phyloP scores from a whole-genome alignment of 2,113 vertebrate species.

The Dasyurus viverrinus region DNA sequence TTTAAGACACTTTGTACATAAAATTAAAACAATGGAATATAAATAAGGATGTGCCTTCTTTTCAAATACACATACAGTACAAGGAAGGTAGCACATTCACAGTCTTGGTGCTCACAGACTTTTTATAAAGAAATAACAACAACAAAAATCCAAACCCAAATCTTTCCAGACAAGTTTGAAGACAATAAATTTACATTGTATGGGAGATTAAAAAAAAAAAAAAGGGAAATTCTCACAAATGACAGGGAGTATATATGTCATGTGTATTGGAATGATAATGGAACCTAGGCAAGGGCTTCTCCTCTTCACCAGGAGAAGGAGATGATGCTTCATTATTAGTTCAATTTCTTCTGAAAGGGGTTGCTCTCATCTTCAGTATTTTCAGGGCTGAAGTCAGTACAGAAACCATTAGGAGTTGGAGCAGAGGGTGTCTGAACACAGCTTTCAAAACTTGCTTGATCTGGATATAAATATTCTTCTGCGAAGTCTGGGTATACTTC shows the following conservation, averaged over 20 bases:
- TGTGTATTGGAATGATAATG: slow-evolving; percentile 58
- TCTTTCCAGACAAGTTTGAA: slow-evolving; percentile 60
- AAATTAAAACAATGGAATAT: slow-evolving; percentile 81
- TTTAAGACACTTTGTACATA: slow-evolving; percentile 77
- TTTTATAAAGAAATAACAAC: slow-evolving; percentile 42
- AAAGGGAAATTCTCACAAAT: slow-evolving; percentile 63
- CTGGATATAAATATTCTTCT: slow-evolving; percentile 89
- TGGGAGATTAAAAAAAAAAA: slow-evolving; percentile 39
- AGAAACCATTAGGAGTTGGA: slow-evolving; percentile 92
- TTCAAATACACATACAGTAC: slow-evolving; percentile 85
- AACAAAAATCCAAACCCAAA: slow-evolving; percentile 8
- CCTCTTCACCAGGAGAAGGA: slow-evolving; percentile 89
- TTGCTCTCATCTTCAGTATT: slow-evolving; percentile 74
- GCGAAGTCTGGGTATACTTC: slow-evolving; percentile 90
- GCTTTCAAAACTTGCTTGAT: slow-evolving; percentile 83
- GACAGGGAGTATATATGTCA: slow-evolving; percentile 52
- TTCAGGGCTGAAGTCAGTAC: slow-evolving; percentile 94
- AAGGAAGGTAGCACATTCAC: slow-evolving; percentile 83
- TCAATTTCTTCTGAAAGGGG: slow-evolving; percentile 86
- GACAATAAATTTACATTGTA: slow-evolving; percentile 61
- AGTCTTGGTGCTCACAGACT: slow-evolving; percentile 81
- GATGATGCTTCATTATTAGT: slow-evolving; percentile 81
- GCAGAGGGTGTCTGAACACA: slow-evolving; percentile 76
- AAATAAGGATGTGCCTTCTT: slow-evolving; percentile 83
- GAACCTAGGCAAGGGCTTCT: slow-evolving; percentile 63